Evolutionary conservation across 2,888 invertebrate species (phyloP).

Genomic region (Sclerodermus sp.): DNA sequence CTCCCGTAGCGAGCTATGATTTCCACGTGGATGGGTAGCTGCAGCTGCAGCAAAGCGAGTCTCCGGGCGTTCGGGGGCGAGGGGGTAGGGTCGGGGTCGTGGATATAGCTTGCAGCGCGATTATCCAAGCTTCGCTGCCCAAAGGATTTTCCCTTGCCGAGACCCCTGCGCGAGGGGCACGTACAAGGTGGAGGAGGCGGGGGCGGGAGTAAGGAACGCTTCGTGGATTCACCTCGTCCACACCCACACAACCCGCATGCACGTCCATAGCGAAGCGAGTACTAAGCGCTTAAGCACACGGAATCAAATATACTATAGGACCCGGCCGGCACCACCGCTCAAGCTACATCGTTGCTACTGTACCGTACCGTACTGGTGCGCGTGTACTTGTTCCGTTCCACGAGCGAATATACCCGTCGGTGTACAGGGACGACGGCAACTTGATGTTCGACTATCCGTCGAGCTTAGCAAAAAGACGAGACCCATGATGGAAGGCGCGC

Average conservation of each 20-base stretch:
- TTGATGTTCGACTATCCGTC: slow-evolving; percentile 13
- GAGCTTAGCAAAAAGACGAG: slow-evolving; percentile 17
- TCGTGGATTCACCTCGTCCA: slow-evolving; percentile 14
- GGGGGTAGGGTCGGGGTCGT: slow-evolving; percentile 15
- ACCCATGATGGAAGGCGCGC: slow-evolving; percentile 21
- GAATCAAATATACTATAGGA: too few species aligned
- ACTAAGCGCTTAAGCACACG: not conserved
- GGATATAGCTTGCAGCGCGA: slow-evolving; percentile 41
- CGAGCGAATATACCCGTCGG: too few species aligned
- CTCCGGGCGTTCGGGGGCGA: slow-evolving; percentile 9
- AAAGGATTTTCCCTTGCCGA: slow-evolving; percentile 45
- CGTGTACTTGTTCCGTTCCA: too few species aligned
- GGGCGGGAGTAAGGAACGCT: slow-evolving; percentile 18
- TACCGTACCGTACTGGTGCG: too few species aligned
- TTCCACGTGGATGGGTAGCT: slow-evolving; percentile 49
- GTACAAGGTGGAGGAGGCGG: too few species aligned
- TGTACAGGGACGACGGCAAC: too few species aligned
- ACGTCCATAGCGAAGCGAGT: slow-evolving; percentile 2
- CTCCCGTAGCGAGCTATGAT: slow-evolving; percentile 47
- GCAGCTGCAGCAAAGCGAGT: slow-evolving; percentile 45
- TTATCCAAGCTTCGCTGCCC: slow-evolving; percentile 54
- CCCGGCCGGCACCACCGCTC: too few species aligned
- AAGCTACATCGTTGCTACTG: too few species aligned
- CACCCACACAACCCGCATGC: slow-evolving; percentile 8
- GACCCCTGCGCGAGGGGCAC: slow-evolving; percentile 9